Conservation (phyloP, 2,797 vertebrate species). For the Tragopan temminckii region DNA sequence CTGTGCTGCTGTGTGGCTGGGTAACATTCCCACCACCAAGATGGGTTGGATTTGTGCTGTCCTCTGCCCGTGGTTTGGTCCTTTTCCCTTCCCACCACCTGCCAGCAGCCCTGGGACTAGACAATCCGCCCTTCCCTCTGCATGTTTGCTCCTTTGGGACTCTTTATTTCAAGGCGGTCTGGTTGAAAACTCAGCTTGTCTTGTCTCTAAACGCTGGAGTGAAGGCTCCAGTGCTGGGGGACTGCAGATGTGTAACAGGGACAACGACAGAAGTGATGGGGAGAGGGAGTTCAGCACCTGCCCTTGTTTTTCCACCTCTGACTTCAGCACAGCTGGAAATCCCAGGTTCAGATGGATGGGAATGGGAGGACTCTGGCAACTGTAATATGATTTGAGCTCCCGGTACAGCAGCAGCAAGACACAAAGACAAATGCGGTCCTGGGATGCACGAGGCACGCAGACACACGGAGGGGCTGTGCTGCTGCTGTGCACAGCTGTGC, state of each 20-base stretch:
- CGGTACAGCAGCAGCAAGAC: too few relatives aligned
- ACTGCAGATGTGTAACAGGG: rapidly evolving
- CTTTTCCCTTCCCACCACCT: not conserved
- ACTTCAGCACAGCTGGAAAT: not conserved
- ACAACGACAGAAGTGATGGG: rapidly evolving
- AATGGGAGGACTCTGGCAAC: not conserved
- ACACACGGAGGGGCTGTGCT: rapidly evolving
- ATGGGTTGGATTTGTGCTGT: rapidly evolving
- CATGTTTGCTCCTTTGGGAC: rapidly evolving
- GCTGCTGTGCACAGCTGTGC: not conserved
- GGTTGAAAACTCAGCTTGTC: rapidly evolving
- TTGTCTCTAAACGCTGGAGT: not conserved
- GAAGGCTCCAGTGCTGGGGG: not conserved
- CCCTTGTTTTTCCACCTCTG: not conserved
- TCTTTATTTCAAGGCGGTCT: not conserved
- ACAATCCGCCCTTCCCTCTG: not conserved
- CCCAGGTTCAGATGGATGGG: not conserved
- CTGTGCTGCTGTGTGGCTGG: not conserved
- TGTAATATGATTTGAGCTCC: rapidly evolving
- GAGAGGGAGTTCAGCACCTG: not conserved
- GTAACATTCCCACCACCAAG: rapidly evolving
- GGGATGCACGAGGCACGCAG: not conserved
- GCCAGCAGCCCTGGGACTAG: not conserved
- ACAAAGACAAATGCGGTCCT: rapidly evolving
- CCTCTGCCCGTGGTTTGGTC: not conserved